phyloP scores from a whole-genome alignment of 2,888 invertebrate genomes.

The Rugalucina vietnamica region DNA sequence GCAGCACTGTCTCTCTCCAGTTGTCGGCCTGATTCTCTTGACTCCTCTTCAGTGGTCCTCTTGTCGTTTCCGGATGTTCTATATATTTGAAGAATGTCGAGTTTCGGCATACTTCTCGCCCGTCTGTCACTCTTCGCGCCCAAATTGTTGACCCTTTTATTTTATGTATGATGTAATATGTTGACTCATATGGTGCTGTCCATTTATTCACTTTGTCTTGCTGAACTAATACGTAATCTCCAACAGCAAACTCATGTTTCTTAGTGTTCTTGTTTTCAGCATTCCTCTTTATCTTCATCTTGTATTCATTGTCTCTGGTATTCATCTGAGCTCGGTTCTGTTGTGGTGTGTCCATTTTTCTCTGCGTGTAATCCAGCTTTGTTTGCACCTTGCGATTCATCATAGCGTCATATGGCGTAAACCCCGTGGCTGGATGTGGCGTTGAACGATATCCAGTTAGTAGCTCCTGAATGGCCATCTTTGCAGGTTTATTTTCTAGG shows the following conservation, averaged over 20 bases:
- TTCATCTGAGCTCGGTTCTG: neutral
- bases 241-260: neutral
- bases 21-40: neutral
- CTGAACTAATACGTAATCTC: neutral
- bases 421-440: constrained; percentile 2
- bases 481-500: neutral
- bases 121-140: neutral
- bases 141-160: neutral
- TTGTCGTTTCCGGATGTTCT: neutral
- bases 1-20: neutral
- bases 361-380: neutral
- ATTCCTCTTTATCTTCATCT: neutral
- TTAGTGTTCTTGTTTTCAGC: constrained; percentile 9
- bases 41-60: neutral
- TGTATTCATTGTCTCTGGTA: neutral
- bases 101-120: too few relatives aligned
- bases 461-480: neutral
- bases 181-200: neutral
- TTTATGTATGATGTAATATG: neutral
- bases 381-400: neutral
- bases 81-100: neutral
- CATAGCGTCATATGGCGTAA: constrained; percentile 6
- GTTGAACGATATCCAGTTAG: neutral
- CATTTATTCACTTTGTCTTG: neutral
- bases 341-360: neutral